Conservation (phyloP, 2,797 vertebrate genomes). For the Antrozous pallidus region DNA sequence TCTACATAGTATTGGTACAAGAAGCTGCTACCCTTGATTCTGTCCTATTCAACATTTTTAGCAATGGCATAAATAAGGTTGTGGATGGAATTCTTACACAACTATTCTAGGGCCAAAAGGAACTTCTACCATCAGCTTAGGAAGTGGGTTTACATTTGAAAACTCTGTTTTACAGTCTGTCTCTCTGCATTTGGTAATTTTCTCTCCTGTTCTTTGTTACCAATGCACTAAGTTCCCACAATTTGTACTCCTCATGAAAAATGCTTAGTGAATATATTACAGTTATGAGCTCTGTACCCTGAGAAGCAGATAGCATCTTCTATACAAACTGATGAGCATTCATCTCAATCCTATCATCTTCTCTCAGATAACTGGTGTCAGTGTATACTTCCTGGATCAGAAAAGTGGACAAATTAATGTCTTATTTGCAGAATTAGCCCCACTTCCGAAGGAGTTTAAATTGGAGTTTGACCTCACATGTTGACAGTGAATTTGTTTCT, state of each 20-base stretch:
- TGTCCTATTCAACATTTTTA: background rate
- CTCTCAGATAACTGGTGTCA: background rate
- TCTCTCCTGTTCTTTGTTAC: background rate
- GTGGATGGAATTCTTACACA: background rate
- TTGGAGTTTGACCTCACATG: background rate
- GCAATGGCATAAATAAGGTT: background rate
- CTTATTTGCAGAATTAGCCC: background rate
- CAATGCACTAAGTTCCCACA: background rate
- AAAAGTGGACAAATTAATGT: background rate
- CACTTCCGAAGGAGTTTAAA: conserved; percentile 6
- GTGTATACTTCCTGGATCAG: background rate
- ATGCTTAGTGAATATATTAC: background rate
- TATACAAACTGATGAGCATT: background rate
- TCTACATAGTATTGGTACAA: background rate
- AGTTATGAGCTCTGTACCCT: background rate
- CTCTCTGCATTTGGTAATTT: conserved; percentile 42
- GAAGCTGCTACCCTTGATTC: background rate
- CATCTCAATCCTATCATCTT: background rate
- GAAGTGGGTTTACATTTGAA: conserved; percentile 41
- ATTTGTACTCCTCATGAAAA: conserved; percentile 1
- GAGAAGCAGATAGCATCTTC: background rate
- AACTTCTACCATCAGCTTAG: background rate
- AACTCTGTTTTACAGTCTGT: conserved; percentile 31
- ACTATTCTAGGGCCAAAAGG: background rate
- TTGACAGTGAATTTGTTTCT: conserved; percentile 6